A percentile compares a stretch with the other conserved stretches of the same genome.
Conservation (phyloP, 2,113 vertebrate species). For the Plecotus auritus region DNA sequence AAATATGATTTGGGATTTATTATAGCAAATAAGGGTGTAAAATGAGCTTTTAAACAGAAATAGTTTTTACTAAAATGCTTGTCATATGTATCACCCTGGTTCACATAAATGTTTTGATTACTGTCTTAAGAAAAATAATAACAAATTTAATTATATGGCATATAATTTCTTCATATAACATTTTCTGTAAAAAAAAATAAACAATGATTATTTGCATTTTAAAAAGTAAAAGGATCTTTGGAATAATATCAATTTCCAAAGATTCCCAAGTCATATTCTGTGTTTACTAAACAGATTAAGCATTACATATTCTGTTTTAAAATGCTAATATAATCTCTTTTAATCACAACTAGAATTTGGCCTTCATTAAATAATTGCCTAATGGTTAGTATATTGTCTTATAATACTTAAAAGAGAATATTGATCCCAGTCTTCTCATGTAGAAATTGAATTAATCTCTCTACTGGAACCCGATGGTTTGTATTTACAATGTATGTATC, state of each 20-base stretch:
- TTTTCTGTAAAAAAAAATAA: background rate
- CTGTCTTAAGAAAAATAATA: slow-evolving; percentile 39
- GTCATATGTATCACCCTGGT: background rate
- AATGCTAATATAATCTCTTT: slow-evolving; percentile 23
- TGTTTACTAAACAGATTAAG: slow-evolving; percentile 45
- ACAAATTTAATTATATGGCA: background rate
- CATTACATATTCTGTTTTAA: background rate
- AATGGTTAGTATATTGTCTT: slow-evolving; percentile 33
- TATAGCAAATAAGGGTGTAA: background rate
- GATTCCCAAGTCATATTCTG: background rate
- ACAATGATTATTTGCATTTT: background rate
- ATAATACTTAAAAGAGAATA: slow-evolving; percentile 53
- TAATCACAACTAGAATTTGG: slow-evolving; percentile 48
- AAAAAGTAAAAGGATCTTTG: background rate
- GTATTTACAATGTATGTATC: slow-evolving; percentile 44
- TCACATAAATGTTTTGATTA: slow-evolving; percentile 11
- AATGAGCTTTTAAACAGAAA: background rate
- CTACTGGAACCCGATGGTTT: slow-evolving; percentile 37
- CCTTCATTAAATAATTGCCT: slow-evolving; percentile 50
- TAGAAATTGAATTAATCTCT: slow-evolving; percentile 18
- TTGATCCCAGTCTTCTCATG: slow-evolving; percentile 36
- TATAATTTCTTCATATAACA: background rate
- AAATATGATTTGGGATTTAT: slow-evolving; percentile 18
- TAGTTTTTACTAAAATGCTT: background rate
- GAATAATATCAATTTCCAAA: slow-evolving; percentile 13